Evolutionary conservation across 2,797 vertebrate species (phyloP).

Genomic region (Poeciliopsis gracilis): DNA sequence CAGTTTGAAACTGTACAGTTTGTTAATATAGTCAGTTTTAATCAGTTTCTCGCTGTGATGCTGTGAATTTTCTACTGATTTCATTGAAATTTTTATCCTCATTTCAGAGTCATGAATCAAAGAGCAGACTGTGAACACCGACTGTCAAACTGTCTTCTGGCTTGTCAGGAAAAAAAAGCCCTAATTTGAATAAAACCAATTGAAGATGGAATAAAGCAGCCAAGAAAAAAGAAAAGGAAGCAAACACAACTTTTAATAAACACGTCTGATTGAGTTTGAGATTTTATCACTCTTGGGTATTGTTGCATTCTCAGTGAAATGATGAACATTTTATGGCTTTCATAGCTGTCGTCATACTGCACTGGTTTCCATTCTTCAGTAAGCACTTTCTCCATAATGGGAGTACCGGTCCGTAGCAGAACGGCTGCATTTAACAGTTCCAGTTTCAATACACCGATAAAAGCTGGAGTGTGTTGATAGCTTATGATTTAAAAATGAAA

Average conservation of each 20-base stretch:
- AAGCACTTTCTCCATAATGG: neutral
- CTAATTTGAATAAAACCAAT: conserved; percentile 9
- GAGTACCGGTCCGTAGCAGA: neutral
- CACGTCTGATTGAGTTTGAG: neutral
- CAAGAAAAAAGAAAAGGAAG: neutral
- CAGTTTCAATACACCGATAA: neutral
- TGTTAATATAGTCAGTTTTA: neutral
- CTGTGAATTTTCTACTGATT: conserved; percentile 18
- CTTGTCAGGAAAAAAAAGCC: neutral
- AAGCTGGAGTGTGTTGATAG: neutral
- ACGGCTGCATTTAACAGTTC: neutral
- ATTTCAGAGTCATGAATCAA: conserved; percentile 27
- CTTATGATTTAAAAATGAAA: no score
- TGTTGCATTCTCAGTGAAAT: neutral
- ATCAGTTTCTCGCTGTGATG: neutral
- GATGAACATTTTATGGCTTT: neutral
- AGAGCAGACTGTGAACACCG: neutral
- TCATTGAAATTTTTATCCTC: conserved; percentile 21
- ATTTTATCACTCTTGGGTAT: neutral
- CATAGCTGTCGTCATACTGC: neutral
- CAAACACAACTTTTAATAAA: conserved; percentile 2
- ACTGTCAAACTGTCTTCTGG: conserved; percentile 18
- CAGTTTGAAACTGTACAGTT: neutral
- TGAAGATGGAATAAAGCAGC: conserved; percentile 15
- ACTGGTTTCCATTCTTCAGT: neutral